A percentile compares a stretch with the other conserved stretches of the same genome.
Conservation (phyloP, 2,113 vertebrate species). For the Oryzias curvinotus region DNA sequence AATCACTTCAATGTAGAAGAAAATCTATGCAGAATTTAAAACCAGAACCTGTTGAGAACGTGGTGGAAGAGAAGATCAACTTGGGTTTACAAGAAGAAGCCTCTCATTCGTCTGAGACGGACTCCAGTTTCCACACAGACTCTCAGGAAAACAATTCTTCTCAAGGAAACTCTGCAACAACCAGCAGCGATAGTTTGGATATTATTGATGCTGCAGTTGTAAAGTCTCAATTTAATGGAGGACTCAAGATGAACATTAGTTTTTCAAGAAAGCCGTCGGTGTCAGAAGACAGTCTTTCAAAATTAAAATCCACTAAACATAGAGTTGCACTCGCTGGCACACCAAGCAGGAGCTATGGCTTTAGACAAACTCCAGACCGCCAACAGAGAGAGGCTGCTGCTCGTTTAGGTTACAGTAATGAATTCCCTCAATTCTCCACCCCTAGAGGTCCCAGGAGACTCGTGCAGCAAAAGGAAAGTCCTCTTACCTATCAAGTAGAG, state of each 20-base stretch:
- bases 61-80: not conserved
- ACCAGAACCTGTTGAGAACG: constrained; percentile 8
- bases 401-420: constrained; percentile 67
- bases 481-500: constrained; percentile 84
- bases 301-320: constrained; percentile 13
- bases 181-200: constrained; percentile 56
- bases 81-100: not conserved
- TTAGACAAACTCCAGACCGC: constrained; percentile 80
- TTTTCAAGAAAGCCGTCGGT: constrained; percentile 56
- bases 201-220: constrained; percentile 48
- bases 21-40: constrained; percentile 11
- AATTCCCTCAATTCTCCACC: constrained; percentile 49
- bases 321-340: not conserved
- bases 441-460: constrained; percentile 39
- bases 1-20: constrained; percentile 8
- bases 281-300: constrained; percentile 1
- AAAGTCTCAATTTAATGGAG: constrained; percentile 36
- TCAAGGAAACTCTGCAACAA: constrained; percentile 46
- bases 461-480: constrained; percentile 27
- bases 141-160: constrained; percentile 55
- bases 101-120: constrained; percentile 19
- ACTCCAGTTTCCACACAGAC: constrained; percentile 49
- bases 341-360: constrained; percentile 63
- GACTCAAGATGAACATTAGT: constrained; percentile 58
- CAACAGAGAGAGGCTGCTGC: constrained; percentile 81